Evolutionary conservation across 2,797 vertebrate genomes (phyloP).

Genomic region (Prionace glauca): DNA sequence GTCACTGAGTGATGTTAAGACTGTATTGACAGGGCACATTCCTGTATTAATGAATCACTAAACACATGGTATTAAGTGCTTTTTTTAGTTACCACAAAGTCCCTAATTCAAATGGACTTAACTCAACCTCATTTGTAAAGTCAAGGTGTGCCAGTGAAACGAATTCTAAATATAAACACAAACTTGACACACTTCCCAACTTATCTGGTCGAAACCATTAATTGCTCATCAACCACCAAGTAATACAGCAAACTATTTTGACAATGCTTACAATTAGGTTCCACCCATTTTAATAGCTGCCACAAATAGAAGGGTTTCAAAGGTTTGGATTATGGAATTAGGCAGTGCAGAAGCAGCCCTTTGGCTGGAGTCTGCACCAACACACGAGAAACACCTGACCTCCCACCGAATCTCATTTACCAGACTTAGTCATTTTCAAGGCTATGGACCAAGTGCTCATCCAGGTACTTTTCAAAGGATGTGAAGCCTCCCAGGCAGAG

Average conservation of each 20-base stretch:
- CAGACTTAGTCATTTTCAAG: too few species aligned
- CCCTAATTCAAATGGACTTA: background rate
- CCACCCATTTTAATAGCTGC: slow-evolving; percentile 6
- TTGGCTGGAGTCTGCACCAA: too few species aligned
- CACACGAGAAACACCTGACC: too few species aligned
- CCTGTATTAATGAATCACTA: background rate
- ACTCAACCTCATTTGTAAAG: background rate
- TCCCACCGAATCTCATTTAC: too few species aligned
- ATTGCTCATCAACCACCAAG: background rate
- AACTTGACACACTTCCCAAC: background rate
- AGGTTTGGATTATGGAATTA: background rate
- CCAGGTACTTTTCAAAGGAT: too few species aligned
- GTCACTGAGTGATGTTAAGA: background rate
- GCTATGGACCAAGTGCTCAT: too few species aligned
- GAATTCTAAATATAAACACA: background rate
- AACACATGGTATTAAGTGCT: background rate
- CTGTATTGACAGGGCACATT: background rate
- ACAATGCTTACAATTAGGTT: slow-evolving; percentile 6
- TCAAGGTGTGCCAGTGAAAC: background rate
- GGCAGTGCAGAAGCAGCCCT: too few species aligned
- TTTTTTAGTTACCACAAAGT: background rate
- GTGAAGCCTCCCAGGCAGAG: too few species aligned
- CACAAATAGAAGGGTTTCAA: background rate
- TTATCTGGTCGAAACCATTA: background rate
- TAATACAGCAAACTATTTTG: background rate